These are phyloP conservation scores for Etheostoma cragini DNA, from an alignment of 2,113 vertebrate genomes.

Conservation along the genomic window DNA sequence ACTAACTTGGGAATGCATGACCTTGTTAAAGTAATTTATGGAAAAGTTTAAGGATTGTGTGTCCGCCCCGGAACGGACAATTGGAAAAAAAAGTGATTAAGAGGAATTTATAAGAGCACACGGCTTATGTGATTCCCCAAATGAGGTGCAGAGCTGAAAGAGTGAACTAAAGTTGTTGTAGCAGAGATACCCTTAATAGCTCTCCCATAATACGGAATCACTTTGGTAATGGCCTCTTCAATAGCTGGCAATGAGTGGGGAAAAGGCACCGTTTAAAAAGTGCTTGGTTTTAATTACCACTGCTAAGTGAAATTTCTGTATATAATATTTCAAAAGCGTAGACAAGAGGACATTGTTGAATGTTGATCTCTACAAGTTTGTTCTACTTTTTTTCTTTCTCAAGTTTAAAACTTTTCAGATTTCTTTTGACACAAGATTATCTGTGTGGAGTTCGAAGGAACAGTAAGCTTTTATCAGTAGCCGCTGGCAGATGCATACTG, in stretches of 20 bases:
- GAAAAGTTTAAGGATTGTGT: not conserved
- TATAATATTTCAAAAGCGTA: constrained; percentile 41
- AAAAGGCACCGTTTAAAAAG: constrained; percentile 50
- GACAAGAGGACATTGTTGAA: constrained; percentile 16
- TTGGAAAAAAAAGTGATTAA: constrained; percentile 6
- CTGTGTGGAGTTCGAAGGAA: constrained; percentile 55
- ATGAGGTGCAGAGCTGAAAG: constrained; percentile 35
- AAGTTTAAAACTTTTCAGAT: not conserved
- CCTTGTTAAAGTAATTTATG: constrained; percentile 16
- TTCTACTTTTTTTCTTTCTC: constrained; percentile 5
- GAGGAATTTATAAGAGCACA: constrained; percentile 3
- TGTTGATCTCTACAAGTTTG: constrained; percentile 10
- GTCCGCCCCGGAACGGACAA: not conserved
- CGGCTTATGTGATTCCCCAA: constrained; percentile 16
- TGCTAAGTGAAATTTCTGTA: constrained; percentile 28
- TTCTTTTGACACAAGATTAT: constrained; percentile 20
- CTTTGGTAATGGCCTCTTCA: constrained; percentile 68
- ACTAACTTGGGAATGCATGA: constrained; percentile 14
- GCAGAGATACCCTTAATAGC: constrained; percentile 56
- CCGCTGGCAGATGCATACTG: constrained; percentile 62
- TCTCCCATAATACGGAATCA: constrained; percentile 60
- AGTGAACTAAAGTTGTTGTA: constrained; percentile 46
- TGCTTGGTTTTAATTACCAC: constrained; percentile 66
- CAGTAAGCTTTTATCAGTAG: constrained; percentile 61
- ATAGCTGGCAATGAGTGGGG: constrained; percentile 46